Base-by-base conservation (phyloP, 2,113 vertebrate species). In the Danionella cerebrum region DNA sequence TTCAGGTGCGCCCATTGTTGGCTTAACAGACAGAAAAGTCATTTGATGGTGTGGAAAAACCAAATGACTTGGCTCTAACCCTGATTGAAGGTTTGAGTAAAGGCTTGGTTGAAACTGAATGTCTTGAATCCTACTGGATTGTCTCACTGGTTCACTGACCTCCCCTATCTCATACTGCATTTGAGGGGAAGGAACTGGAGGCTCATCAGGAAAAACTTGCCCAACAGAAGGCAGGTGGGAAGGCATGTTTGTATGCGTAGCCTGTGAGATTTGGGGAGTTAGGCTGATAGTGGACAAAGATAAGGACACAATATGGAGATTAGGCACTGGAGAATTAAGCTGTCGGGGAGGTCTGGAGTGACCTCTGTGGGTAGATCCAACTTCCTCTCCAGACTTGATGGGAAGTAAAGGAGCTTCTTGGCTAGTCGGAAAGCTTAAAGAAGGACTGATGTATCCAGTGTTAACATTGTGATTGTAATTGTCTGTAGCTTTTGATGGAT, bases 1-100 rank as follows among this genome's bases (percentile, higher is more conserved):
- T 66, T 84, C 84, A 3, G 83, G 79, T 11, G 86, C 80, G 57
- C 75, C 69, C 58, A 90, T 81, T 13, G 84, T 87, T 6, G 79
- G 77, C 38, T 86, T 77, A 72, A 86, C 85, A 72, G 84, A 83
- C 6, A 39, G 59, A 19, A 85, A 86, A 35, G 84, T 77, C n/a
- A 74, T 62, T 21, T 83, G 77, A 0, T 84, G 83, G 73, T 71
- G 77, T 0, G 74, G 71, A 33, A 84, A 83, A 82, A 89, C 84
- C 81, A 85, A 76, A 19, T 83, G 86, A 76, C 86, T 89, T 70
- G 19, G 76, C 75, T 79, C 73, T 27, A 77, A 73, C 13, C 63
- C 65, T 44, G 50, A 66, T 33, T 73, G 67, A 4, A 70, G 33
- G 14, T 78, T 52, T 5, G 75, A 53, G 16, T 67, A 47, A n/a